These are phyloP conservation scores for Melinaea marsaeus DNA, from an alignment of 2,888 invertebrate species.

Conservation along the genomic window DNA sequence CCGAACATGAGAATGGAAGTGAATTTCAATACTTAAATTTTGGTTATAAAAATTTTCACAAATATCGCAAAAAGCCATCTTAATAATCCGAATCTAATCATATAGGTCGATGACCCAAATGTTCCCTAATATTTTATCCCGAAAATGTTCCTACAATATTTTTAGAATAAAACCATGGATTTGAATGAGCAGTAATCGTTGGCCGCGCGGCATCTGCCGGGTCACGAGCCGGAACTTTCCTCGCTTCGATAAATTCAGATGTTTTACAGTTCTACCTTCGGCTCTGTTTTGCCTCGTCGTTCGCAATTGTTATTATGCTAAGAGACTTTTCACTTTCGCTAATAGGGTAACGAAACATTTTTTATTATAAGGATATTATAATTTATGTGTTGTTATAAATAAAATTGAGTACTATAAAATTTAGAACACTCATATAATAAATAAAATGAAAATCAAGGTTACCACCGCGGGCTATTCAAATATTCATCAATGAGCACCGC, in stretches of 20 bases:
- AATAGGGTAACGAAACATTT: slow-evolving; percentile 3
- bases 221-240: slow-evolving; percentile 21
- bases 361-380: slow-evolving; percentile 9
- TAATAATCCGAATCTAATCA: slow-evolving; percentile 7
- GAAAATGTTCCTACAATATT: slow-evolving; percentile 16
- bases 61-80: background rate
- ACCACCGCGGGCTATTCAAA: too few species aligned
- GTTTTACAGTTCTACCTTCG: slow-evolving; percentile 26
- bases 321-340: background rate
- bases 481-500: too few species aligned
- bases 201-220: slow-evolving; percentile 24
- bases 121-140: slow-evolving; percentile 7
- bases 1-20: too few species aligned
- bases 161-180: slow-evolving; percentile 18
- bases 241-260: slow-evolving; percentile 28
- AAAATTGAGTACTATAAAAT: too few species aligned
- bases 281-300: slow-evolving; percentile 16
- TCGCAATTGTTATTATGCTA: slow-evolving; percentile 12
- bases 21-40: too few species aligned
- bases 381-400: background rate
- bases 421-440: too few species aligned
- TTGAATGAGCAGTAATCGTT: slow-evolving; percentile 17
- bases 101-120: background rate
- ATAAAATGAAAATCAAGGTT: too few species aligned
- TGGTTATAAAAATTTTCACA: too few species aligned